Evolutionary conservation across 2,888 invertebrate species (phyloP).

Genomic region (Encarsia formosa): DNA sequence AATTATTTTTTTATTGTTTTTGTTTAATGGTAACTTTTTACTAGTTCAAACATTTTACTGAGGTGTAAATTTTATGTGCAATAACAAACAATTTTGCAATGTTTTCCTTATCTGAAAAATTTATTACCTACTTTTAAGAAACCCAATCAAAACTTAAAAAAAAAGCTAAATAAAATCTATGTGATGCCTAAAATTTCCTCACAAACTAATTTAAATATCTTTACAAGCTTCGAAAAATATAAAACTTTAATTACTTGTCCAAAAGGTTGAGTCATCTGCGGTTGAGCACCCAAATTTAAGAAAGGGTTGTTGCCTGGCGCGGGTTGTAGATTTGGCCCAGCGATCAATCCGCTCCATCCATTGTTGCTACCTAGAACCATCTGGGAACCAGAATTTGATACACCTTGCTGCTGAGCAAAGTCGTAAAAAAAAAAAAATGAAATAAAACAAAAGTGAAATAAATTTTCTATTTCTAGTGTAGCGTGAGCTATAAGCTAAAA

Average conservation of each 20-base stretch:
- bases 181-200: no score
- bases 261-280: conserved; percentile 31
- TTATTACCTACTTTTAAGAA: no score
- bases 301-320: conserved; percentile 50
- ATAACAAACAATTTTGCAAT: no score
- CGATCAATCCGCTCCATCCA: conserved; percentile 47
- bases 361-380: conserved; percentile 43
- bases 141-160: background rate
- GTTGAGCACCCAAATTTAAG: conserved; percentile 43
- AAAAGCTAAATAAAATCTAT: no score
- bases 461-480: conserved; percentile 8
- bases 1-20: no score
- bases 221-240: background rate
- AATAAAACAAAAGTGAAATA: background rate
- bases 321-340: conserved; percentile 45
- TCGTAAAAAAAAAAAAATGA: conserved; percentile 1
- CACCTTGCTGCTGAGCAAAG: conserved; percentile 25
- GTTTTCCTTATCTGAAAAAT: no score
- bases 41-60: no score
- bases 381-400: conserved; percentile 31
- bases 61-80: no score
- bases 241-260: conserved; percentile 18
- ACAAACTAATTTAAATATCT: no score
- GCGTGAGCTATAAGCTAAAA: background rate
- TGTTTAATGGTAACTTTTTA: no score